Percentiles rank a stretch among this genome's conserved stretches.
Conservation (phyloP, 2,113 vertebrate species). For the Lycaon pictus region DNA sequence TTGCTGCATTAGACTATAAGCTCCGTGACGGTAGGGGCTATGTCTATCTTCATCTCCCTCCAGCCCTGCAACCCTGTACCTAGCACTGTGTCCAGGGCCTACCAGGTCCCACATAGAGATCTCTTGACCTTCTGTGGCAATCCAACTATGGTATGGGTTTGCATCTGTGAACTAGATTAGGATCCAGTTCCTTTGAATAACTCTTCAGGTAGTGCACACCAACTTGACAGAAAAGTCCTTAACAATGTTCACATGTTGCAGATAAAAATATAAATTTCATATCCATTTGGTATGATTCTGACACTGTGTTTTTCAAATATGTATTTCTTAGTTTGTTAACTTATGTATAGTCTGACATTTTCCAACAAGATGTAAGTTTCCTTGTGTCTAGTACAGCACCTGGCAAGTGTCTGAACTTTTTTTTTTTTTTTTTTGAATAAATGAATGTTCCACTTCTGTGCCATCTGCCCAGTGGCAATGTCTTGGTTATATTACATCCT, state of each 20-base stretch:
- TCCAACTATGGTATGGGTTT: neutral
- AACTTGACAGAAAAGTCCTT: neutral
- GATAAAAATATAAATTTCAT: neutral
- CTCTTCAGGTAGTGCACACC: neutral
- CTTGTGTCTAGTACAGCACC: neutral
- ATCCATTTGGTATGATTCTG: neutral
- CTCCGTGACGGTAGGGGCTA: rapidly evolving
- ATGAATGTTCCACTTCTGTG: neutral
- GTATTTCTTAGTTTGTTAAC: neutral
- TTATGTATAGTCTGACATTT: neutral
- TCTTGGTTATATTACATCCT: neutral
- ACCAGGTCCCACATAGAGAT: neutral
- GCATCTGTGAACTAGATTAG: neutral
- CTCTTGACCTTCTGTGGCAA: neutral
- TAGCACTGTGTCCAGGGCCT: neutral
- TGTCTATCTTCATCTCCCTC: rapidly evolving
- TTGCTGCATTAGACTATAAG: neutral
- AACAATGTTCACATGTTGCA: neutral
- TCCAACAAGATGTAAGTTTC: neutral
- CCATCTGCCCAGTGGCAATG: neutral
- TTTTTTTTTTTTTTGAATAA: neutral
- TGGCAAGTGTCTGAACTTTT: neutral
- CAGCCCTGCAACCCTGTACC: rapidly evolving
- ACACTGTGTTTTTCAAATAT: neutral
- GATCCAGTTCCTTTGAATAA: neutral